phyloP scores from a whole-genome alignment of 2,797 vertebrate species.

The Nannoperca australis region DNA sequence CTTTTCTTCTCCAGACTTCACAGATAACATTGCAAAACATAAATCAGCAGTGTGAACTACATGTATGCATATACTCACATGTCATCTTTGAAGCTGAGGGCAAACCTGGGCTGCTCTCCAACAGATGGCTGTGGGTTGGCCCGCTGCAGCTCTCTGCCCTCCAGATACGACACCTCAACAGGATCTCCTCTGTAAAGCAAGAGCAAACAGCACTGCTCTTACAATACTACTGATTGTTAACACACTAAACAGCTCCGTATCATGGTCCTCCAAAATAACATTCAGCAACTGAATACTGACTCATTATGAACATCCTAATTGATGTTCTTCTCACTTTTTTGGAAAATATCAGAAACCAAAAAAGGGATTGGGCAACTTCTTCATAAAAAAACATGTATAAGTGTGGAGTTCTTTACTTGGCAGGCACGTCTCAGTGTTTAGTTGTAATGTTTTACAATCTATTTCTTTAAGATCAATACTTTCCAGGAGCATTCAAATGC shows the following conservation, averaged over 20 bases:
- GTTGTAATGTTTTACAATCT: neutral
- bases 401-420: neutral
- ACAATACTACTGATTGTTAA: slow-evolving; percentile 17
- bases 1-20: neutral
- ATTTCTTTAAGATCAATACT: neutral
- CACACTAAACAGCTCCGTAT: neutral
- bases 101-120: slow-evolving; percentile 82
- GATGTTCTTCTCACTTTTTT: neutral
- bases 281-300: neutral
- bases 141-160: slow-evolving; percentile 75
- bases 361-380: neutral
- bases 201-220: slow-evolving; percentile 9
- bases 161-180: slow-evolving; percentile 89
- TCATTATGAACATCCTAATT: neutral
- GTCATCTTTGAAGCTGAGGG: slow-evolving; percentile 89
- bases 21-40: neutral
- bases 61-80: slow-evolving; percentile 83
- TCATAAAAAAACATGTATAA: neutral
- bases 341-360: slow-evolving; percentile 2
- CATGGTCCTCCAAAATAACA: neutral
- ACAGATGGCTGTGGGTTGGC: slow-evolving; percentile 61
- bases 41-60: neutral
- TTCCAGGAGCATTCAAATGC: neutral
- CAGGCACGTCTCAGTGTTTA: neutral
- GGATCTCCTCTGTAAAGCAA: slow-evolving; percentile 82